Conservation (phyloP, 2,888 invertebrate genomes). For the Dendrolimus pini region DNA sequence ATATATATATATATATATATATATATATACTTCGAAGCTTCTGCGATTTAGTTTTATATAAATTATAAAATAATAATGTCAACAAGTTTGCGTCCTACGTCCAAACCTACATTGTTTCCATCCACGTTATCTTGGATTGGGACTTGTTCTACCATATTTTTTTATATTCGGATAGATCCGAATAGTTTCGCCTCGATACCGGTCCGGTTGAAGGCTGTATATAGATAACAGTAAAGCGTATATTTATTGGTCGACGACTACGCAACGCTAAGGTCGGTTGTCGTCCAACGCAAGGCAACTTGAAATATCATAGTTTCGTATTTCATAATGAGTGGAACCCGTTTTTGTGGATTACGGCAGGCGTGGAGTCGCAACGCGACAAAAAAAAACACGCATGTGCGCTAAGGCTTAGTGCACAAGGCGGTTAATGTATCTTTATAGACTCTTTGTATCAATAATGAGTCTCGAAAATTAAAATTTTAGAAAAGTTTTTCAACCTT, state of each 20-base stretch:
- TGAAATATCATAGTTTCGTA: conserved; percentile 68
- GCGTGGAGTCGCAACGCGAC: conserved; percentile 42
- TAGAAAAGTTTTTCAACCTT: too few relatives aligned
- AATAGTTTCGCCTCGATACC: conserved; percentile 72
- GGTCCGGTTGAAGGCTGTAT: conserved; percentile 63
- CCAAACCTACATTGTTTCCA: not conserved
- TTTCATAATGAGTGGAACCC: conserved; percentile 71
- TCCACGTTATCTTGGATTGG: not conserved
- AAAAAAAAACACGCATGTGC: conserved; percentile 10
- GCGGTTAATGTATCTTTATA: not conserved
- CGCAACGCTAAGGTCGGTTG: conserved; percentile 53
- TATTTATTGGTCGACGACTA: conserved; percentile 61
- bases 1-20: too few relatives aligned
- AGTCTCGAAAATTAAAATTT: too few relatives aligned
- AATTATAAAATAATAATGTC: not conserved
- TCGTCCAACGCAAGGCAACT: conserved; percentile 42
- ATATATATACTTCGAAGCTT: too few relatives aligned
- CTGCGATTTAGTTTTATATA: too few relatives aligned
- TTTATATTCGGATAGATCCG: conserved; percentile 8
- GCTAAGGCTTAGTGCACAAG: conserved; percentile 1
- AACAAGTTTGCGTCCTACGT: not conserved
- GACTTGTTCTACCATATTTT: not conserved
- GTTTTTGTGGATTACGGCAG: conserved; percentile 50
- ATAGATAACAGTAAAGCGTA: conserved; percentile 71
- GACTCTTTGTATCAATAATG: too few relatives aligned